Evolutionary conservation across 2,888 invertebrate species (phyloP), one percentile per base, ranked within the genome.

Genomic region (Hirtodrosophila alboralis): DNA sequence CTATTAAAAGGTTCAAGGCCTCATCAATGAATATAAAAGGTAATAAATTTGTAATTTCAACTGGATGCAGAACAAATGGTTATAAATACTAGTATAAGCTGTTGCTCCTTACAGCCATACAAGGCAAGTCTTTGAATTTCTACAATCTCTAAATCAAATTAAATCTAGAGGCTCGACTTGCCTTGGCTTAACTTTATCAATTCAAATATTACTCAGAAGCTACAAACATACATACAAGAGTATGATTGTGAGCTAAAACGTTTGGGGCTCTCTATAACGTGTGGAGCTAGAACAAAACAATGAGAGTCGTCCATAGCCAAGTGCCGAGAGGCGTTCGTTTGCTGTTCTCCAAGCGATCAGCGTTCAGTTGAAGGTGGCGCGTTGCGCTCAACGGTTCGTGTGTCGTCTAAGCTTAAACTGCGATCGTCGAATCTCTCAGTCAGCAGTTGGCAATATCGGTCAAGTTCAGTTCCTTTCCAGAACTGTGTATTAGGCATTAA

Each of bases 331-430:
- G 26, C 31, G 23, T 36, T 57, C 31, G 23, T 36, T 57, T 41
- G 43, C 34, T 6, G 13, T 40, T 43, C 36, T 65, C 66, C 31
- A 28, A 62, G 41, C 30, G 66, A 63, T 79, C 75, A 62, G 41
- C 30, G 66, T 62, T 79, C 75, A 79, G 72, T 79, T 60, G 47
- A 75, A 67, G 62, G 68, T 83, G 61, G 86, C 79, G 84, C 79
- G 66, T 69, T 41, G 84, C 75, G 68, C 68, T 78, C 54, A 53
- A 37, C 66, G 67, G 84, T 76, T 64, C 53, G 51, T 76, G 6
- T 18, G 14, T 38, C 30, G 18, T 51, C 14, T 26, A 12, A 38
- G 49, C 47, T 67, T 30, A 26, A 6, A 23, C 4, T 37, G 36
- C 10, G 27, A 28, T 28, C 10, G n/a, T 14, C 12, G 10, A 6